Evolutionary conservation across 92 coral and sea anemone species (phyloP), one percentile per base, ranked within the genome.

Genomic region (Paragorgia papillata): DNA sequence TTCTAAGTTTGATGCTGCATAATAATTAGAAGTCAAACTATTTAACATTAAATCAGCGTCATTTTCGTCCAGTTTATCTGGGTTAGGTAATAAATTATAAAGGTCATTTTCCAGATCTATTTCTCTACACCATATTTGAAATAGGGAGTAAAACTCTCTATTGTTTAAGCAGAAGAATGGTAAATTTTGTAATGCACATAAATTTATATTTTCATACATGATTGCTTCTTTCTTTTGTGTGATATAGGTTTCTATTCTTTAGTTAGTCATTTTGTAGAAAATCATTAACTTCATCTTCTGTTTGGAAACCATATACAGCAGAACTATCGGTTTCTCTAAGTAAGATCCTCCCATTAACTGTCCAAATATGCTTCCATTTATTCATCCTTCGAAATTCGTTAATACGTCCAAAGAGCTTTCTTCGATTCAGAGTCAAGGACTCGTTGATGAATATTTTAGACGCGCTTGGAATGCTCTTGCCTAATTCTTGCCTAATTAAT

Each of bases 11-110:
- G 27, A 55, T 13, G 41, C 15, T 4, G 85, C 46, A 33, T 46
- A 60, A 66, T 79, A 79, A 5, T 84, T 48, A 31, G 84, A 84
- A 28, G 61, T 29, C 4, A 68, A 74, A 28, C 12, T 61, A 61
- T 25, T 32, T 20, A 84, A 80, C 85, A 84, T 84, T 25, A 27
- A 12, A 56, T 79, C 88, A 44, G 88, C 69, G 54, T 84, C 85
- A 25, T 26, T 56, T 57, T 84, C 81, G 40, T 84, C 85, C 3
- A 63, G 57, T 41, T 80, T 79, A 63, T 84, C 81, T 8, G 88
- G 88, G 51, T 80, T 84, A 29, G 85, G 77, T 33, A 84, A 32
- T 20, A 84, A 30, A 57, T 84, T 50, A 50, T 37, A 84, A 24
- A 84, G 65, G 79, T 84, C 88, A 76, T 35, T 22, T 39, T 57